Base-by-base conservation (phyloP, 2,113 vertebrate genomes). In the Burhinus oedicnemus region DNA sequence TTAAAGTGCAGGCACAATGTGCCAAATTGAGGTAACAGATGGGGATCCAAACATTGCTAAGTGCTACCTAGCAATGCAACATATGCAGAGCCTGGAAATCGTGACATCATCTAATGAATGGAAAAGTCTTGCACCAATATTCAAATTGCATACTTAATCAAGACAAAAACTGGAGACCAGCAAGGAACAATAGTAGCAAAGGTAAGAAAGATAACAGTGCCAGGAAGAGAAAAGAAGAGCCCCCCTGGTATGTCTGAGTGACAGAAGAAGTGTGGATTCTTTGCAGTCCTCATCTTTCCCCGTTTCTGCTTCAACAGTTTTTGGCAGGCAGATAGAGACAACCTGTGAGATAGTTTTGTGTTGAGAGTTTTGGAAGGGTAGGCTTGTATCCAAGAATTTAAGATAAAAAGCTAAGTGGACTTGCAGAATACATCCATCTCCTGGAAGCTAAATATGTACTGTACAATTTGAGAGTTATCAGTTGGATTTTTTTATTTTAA, bases 21-120 rank as follows among this genome's bases (percentile, higher is more conserved):
- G 97, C 96, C 97, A 98, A 97, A 92, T 15, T 81, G 95, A 94
- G 92, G 94, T 88, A 96, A 77, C 96, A 97, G 96, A 98, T 98
- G 97, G 97, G 93, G 78, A 97, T 84, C 71, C 93, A 94, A 97
- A 97, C 95, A 97, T 57, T 97, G 93, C 92, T 95, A 95, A 97
- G 96, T 87, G 95, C 92, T 93, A 98, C 97, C 97, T 97, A 97
- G 96, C 91, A 97, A 94, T 91, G 93, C 83, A 97, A 92, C 97
- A 97, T 97, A 97, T 97, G 97, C 94, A 97, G 92, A 57, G 84
- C 96, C 90, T 93, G 83, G 89, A 64, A 96, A 96, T 92, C 13
- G 5, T 96, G 95, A 91, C 94, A 96, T 86, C 83, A 94, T 20
- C 92, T 95, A 92, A 81, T 60, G 90, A 95, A 96, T 86, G 83